Conservation (phyloP, 2,797 vertebrate genomes). For the Ciconia nigra region DNA sequence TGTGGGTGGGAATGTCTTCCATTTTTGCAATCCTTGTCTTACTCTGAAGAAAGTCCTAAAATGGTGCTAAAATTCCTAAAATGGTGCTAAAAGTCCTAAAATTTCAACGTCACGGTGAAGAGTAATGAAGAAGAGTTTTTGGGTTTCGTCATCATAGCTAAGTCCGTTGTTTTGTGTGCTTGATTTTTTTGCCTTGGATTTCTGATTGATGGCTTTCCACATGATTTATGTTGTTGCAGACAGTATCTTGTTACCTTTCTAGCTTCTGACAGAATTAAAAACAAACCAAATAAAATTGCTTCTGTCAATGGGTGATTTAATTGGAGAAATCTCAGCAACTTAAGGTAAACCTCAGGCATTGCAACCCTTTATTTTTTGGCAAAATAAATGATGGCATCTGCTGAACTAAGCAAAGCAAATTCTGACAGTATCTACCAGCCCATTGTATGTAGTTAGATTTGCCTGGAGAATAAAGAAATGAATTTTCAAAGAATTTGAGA, state of each 20-base stretch:
- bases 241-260: conserved; percentile 61
- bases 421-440: neutral
- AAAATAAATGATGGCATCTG: conserved; percentile 50
- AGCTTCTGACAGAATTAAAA: conserved; percentile 52
- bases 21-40: conserved; percentile 12
- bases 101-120: neutral
- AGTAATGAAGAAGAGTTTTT: neutral
- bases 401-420: neutral
- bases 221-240: conserved; percentile 56
- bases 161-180: neutral
- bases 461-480: neutral
- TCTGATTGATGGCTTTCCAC: conserved; percentile 44
- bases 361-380: conserved; percentile 25
- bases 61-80: conserved; percentile 26
- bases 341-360: conserved; percentile 51
- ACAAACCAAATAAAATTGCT: conserved; percentile 57
- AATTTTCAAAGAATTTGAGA: conserved; percentile 30
- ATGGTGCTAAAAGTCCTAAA: conserved; percentile 6
- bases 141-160: neutral
- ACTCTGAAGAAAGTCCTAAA: conserved; percentile 22
- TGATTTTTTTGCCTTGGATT: neutral
- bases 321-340: conserved; percentile 51
- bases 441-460: conserved; percentile 1
- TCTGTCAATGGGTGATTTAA: conserved; percentile 70
- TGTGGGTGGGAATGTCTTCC: conserved; percentile 18